Evolutionary conservation across 2,113 vertebrate species (phyloP), one percentile per base, ranked within the genome.

Genomic region (Cheirogaleus medius): DNA sequence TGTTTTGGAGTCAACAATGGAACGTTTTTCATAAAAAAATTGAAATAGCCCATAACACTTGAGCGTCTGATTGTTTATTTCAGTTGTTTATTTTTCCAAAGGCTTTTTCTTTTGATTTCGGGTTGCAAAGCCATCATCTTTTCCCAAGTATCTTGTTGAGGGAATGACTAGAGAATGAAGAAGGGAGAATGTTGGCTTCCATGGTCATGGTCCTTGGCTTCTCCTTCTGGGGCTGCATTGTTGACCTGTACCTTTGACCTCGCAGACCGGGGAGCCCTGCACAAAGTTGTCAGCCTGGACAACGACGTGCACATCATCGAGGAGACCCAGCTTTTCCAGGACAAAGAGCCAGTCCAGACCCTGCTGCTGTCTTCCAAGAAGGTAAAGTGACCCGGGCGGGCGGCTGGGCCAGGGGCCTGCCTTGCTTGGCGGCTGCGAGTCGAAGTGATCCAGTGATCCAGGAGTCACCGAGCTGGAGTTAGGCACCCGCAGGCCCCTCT

Each of bases 181-280:
- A 14, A 39, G 20, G 27, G 15, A 13, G 44, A 13, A 42, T 8
- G 1, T 15, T 15, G 1, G 18, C 23, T 1, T 0, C 49, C 1
- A 14, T 29, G 15, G 34, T 15, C 0, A 0, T 5, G 0, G 1
- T 27, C 32, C 17, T 76, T 6, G 18, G 39, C 42, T 3, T 27
- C 10, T 44, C 34, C 37, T 58, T 6, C 37, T 0, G 5, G 6
- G 34, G 42, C 2, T 13, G 2, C 29, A 21, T 78, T 64, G 20
- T 9, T 88, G 76, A 97, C 85, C 60, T 52, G 4, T 64, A 1
- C n/a, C 18, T 52, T 88, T 73, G 96, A 1, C 77, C 87, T 97
- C 98, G 90, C 98, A 99, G 99, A 99, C 98, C 99, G 91, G 94
- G 99, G 99, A 12, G 97, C 99, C 49, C 97, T 99, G 96, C 99